Conservation (phyloP, 2,113 vertebrate genomes). For the Oryzias curvinotus region DNA sequence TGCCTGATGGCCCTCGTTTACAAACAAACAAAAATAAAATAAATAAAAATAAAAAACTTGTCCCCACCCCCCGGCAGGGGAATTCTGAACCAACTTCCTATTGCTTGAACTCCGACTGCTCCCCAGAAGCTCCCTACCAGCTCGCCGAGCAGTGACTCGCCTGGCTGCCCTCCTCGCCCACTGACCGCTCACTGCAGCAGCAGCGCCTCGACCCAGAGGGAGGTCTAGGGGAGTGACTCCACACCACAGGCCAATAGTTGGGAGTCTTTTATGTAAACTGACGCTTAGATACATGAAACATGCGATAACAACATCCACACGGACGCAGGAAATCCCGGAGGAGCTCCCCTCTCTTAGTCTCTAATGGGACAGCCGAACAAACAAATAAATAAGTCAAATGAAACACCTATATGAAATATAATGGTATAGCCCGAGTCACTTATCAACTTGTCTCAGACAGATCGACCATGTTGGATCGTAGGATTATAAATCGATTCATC, state of each 20-base stretch:
- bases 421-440: too few relatives aligned
- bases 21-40: too few relatives aligned
- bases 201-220: constrained; percentile 9
- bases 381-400: too few relatives aligned
- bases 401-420: too few relatives aligned
- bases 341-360: too few relatives aligned
- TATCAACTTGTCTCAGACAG: too few relatives aligned
- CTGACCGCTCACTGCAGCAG: constrained; percentile 31
- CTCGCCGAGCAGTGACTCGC: not conserved
- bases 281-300: not conserved
- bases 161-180: constrained; percentile 8
- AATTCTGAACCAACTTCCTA: too few relatives aligned
- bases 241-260: constrained; percentile 24
- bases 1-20: not conserved
- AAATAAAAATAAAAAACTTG: not conserved
- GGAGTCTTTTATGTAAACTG: not conserved
- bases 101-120: not conserved
- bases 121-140: not conserved
- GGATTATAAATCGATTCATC: too few relatives aligned
- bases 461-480: too few relatives aligned
- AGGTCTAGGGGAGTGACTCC: constrained; percentile 42
- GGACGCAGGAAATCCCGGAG: too few relatives aligned
- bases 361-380: too few relatives aligned
- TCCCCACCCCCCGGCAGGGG: not conserved
- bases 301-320: too few relatives aligned